Base-by-base conservation (phyloP, 2,797 vertebrate species). In the Dendrocincla fuliginosa region DNA sequence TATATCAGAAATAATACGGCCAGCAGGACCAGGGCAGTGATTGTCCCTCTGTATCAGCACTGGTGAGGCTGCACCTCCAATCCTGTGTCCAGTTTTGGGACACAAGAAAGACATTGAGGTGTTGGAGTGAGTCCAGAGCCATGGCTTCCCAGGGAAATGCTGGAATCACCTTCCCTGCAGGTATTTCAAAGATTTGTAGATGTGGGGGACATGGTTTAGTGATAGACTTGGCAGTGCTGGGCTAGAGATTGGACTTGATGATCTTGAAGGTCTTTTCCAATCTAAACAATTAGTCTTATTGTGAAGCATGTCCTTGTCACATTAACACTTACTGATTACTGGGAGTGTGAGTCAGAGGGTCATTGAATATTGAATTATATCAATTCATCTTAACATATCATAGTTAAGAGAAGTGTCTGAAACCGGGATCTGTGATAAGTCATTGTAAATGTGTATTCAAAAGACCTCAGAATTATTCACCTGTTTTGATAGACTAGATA, bases 71-170 rank as follows among this genome's bases (percentile, higher is more conserved):
- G 5, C 35, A 24, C 17, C 33, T 4, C 30, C 2, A n/a, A 13
- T 42, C 5, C 15, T 55, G 41, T 47, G 47, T 24, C 1, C 10
- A 4, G 4, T 11, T 11, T 28, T 41, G 47, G 41, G 3, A 8
- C 3, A 0, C 17, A 27, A 1, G 16, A 18, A 59, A 5, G 12
- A 23, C 0, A 0, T 4, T 33, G 46, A 53, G 61, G 16, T 4
- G 46, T 20, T 65, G 52, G 5, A 50, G 12, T 0, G 0, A 2
- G 52, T 17, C 44, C 8, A 9, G 75, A 65, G 84, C 65, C 50
- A 19, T 52, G 13, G 7, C n/a, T 73, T 16, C 44, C 44, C 16
- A 20, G n/a, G n/a, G 13, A 64, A 80, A 33, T 33, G 9, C 2
- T 67, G 14, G 16, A 22, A 25, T 67, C 20, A 9, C 16, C 24